Base-by-base conservation (phyloP, 1,140 invertebrate species). In the Trachymyrmex septentrionalis region DNA sequence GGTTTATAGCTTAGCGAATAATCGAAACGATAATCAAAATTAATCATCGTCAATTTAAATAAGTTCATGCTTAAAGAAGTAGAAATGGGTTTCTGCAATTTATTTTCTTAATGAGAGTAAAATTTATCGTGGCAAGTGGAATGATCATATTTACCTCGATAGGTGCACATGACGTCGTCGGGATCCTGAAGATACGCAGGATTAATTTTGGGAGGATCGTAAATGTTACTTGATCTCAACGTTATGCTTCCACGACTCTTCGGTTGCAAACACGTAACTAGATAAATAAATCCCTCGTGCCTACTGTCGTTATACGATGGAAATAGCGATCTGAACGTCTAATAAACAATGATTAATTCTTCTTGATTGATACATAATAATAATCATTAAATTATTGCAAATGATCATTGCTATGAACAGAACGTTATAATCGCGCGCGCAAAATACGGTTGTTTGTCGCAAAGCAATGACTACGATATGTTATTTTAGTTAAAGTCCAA, bases 151-250 rank as follows among this genome's bases (percentile, higher is more conserved):
- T 63, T 91, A 97, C 97, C 96, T 92, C 95, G 94, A 19, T 96
- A 95, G 77, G 96, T 96, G 90, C 97, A 97, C 9, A 92, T 86
- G 5, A 97, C 92, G 91, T 98, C 97, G 16, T 95, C 93, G 0
- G 93, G 86, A 3, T 96, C 90, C 16, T 96, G 94, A n/a, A 98
- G 93, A 92, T 98, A 98, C 63, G 97, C 96, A 0, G 98, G 97
- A 94, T 98, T 96, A 21, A 98, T 97, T 7, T 96, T 92, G 0
- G 97, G 97, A n/a, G 96, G 96, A 61, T 96, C 95, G 0, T 93
- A 93, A 30, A 97, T 96, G 92, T 97, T 96, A 14, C 90, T 93
- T 55, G 96, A 96, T 34, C 90, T 91, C 0, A 98, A 90, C 0
- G 93, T 95, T 1, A 98, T 92, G 9, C 91, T 95, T 3, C 98